Evolutionary conservation across 1,140 invertebrate species (phyloP).

Genomic region (Centruroides sculpturatus): DNA sequence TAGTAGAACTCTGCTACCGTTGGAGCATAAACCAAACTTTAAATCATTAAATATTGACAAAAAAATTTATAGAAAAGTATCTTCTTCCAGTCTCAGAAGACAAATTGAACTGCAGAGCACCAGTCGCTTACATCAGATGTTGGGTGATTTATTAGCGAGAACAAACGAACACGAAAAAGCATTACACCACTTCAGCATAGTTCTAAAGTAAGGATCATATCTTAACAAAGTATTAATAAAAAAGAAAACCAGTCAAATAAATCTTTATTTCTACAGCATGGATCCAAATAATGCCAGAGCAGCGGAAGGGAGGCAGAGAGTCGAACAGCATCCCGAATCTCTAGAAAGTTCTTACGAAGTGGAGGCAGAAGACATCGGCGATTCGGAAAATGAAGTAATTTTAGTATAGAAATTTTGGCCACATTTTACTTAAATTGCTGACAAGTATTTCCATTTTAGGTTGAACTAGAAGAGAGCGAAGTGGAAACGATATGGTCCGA

Average conservation of each 20-base stretch:
- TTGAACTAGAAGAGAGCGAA: constrained; percentile 42
- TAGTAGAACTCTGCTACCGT: too few species aligned
- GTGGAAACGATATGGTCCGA: constrained; percentile 34
- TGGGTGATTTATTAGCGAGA: constrained; percentile 44
- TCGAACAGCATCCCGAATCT: constrained; percentile 43
- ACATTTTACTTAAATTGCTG: background rate
- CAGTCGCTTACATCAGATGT: constrained; percentile 48
- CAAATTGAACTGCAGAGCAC: constrained; percentile 42
- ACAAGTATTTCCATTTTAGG: constrained; percentile 16
- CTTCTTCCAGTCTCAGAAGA: constrained; percentile 37
- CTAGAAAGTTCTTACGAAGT: constrained; percentile 41
- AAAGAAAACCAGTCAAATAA: background rate
- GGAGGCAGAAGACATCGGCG: constrained; percentile 36
- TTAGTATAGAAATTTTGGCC: background rate
- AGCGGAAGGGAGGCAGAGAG: constrained; percentile 48
- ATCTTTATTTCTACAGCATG: constrained; percentile 30
- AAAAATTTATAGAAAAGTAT: too few species aligned
- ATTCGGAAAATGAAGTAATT: constrained; percentile 30
- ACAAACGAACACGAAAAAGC: constrained; percentile 50
- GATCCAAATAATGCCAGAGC: constrained; percentile 51
- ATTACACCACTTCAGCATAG: constrained; percentile 51
- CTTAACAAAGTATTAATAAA: background rate
- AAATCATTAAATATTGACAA: too few species aligned
- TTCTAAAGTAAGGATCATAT: constrained; percentile 40
- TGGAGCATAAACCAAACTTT: too few species aligned